A percentile compares a stretch with the other conserved stretches of the same genome.
Evolutionary conservation across 2,113 vertebrate species (phyloP).

Genomic region (Leptosomus discolor): DNA sequence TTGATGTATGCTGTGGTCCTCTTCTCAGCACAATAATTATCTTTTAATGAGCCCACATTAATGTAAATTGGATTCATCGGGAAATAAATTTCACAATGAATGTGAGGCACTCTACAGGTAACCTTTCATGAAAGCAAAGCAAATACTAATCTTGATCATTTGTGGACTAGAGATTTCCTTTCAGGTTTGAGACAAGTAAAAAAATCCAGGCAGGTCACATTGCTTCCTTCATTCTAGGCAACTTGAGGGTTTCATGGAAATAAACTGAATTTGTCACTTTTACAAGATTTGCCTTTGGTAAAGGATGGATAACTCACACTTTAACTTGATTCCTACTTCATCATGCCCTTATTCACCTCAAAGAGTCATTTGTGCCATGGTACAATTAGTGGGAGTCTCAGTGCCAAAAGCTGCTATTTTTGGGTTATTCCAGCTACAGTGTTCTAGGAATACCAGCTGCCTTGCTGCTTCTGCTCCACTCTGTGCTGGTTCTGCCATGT

Average conservation of each 20-base stretch:
- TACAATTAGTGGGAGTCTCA: neutral
- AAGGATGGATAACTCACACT: neutral
- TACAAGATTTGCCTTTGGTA: neutral
- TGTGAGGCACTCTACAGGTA: conserved; percentile 77
- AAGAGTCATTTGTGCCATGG: neutral
- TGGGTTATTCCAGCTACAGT: neutral
- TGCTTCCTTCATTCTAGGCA: neutral
- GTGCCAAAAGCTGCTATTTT: neutral
- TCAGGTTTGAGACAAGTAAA: neutral
- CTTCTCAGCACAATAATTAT: conserved; percentile 79
- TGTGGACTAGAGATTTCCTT: conserved; percentile 12
- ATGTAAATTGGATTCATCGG: conserved; percentile 85
- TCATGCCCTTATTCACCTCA: neutral
- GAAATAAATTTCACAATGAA: conserved; percentile 77
- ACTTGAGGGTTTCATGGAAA: neutral
- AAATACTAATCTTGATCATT: conserved; percentile 47
- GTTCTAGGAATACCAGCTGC: neutral
- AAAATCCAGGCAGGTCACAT: neutral
- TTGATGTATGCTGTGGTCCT: conserved; percentile 59
- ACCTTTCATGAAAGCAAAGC: conserved; percentile 68
- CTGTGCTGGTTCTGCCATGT: neutral
- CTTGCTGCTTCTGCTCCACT: neutral
- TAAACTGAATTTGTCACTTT: neutral
- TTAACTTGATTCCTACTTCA: neutral
- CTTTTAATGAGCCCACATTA: conserved; percentile 92